Base-by-base conservation (phyloP, 2,797 vertebrate species). In the Gobio occitaniae region DNA sequence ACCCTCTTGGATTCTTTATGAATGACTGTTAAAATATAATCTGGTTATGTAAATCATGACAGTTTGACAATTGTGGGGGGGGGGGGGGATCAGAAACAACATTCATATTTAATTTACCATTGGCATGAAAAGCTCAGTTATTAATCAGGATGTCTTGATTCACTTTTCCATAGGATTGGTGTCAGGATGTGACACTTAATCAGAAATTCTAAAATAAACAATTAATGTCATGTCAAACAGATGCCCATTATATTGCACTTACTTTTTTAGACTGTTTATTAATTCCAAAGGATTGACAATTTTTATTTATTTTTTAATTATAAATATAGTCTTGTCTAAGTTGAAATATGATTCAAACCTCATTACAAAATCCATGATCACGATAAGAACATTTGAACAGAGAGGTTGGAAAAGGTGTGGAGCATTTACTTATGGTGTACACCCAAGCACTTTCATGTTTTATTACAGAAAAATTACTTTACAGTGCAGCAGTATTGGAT, bases 401-500 rank as follows among this genome's bases (percentile, higher is more conserved):
- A 44, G n/a, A 84, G 69, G 69, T 76, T 86, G 10, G 21, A 78
- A 65, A 82, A 86, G 86, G 89, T 70, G 87, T 82, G 84, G 82
- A 76, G 15, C 9, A 17, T 84, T 87, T 89, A 82, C 84, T 48
- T 70, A 65, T 19, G 25, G 70, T 29, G 25, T 80, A 80, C 65
- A 83, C 79, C 61, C 54, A 59, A 86, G 41, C 6, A 6, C 56
- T n/a, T 50, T 63, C 47, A 59, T 47, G 38, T 61, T 84, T 8
- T 74, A 61, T 85, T 21, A 29, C 10, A 11, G 4, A 38, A 70
- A 69, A 86, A 47, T 19, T 9, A 65, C 75, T 78, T 54, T 69
- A 21, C 78, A 54, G 63, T 74, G 69, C 78, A 86, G 52, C 52
- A 75, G 41, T 36, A 63, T 32, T 41, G 17, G 21, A 41, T 29